Percentiles rank a stretch among this genome's conserved stretches.
Conservation (phyloP, 1,140 invertebrate genomes). For the Ephestia elutella region DNA sequence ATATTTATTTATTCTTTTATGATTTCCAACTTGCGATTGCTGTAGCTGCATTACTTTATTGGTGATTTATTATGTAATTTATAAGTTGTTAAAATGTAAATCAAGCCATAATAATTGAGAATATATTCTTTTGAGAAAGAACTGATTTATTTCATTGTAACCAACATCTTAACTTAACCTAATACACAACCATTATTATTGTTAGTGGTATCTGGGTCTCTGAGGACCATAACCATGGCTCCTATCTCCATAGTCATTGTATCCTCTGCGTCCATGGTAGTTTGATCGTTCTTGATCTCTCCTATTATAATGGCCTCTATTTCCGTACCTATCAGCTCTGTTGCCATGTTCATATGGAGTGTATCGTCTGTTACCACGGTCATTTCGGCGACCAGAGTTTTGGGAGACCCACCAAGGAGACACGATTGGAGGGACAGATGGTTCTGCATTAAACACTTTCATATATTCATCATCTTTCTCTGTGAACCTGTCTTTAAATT, state of each 20-base stretch:
- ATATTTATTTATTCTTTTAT: slow-evolving; percentile 68
- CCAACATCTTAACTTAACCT: slow-evolving; percentile 20
- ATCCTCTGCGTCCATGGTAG: slow-evolving; percentile 22
- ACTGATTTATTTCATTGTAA: slow-evolving; percentile 35
- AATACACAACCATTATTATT: slow-evolving; percentile 13
- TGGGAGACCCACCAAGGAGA: slow-evolving; percentile 44
- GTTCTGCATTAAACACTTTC: slow-evolving; percentile 55
- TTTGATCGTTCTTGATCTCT: slow-evolving; percentile 9
- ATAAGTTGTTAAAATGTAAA: slow-evolving; percentile 73
- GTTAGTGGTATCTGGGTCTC: slow-evolving; percentile 19
- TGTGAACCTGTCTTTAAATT: slow-evolving; percentile 63
- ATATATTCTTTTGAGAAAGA: slow-evolving; percentile 72
- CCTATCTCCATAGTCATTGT: slow-evolving; percentile 32
- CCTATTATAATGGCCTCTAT: slow-evolving; percentile 5
- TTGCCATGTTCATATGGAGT: slow-evolving; percentile 15
- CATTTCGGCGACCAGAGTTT: slow-evolving; percentile 35
- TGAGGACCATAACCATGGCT: slow-evolving; percentile 14
- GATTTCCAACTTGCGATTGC: slow-evolving; percentile 52
- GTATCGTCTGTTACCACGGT: slow-evolving; percentile 35
- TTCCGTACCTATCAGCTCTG: slow-evolving; percentile 17
- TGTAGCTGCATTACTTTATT: slow-evolving; percentile 66
- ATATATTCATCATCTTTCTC: slow-evolving; percentile 67
- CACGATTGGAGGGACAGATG: slow-evolving; percentile 56
- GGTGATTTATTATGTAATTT: slow-evolving; percentile 70
- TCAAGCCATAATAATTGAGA: slow-evolving; percentile 73